phyloP scores from a whole-genome alignment of 1,140 invertebrate species.

The Trigoniulus corallinus region DNA sequence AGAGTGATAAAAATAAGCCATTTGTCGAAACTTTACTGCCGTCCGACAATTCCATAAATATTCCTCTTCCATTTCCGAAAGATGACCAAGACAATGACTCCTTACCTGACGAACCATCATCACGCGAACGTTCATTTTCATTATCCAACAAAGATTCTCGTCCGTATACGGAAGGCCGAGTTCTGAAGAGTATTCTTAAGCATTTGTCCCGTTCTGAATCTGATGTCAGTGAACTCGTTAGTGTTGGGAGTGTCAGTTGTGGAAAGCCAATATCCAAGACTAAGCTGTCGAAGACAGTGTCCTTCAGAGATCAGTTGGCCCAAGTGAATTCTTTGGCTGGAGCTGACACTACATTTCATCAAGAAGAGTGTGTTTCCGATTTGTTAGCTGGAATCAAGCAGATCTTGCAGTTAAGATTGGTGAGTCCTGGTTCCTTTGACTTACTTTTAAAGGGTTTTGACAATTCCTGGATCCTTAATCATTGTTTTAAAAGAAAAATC shows the following conservation, averaged over 20 bases:
- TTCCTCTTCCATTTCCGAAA: too few species aligned
- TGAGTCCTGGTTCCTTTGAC: slow-evolving; percentile 9
- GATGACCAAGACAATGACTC: too few species aligned
- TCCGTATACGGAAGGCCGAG: too few species aligned
- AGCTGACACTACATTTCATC: slow-evolving; percentile 28
- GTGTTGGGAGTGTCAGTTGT: slow-evolving; percentile 16
- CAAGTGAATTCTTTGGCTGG: background rate
- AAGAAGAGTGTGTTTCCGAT: slow-evolving; percentile 14
- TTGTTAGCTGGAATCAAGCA: slow-evolving; percentile 12
- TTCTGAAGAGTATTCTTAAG: slow-evolving; percentile 67
- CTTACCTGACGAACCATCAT: too few species aligned
- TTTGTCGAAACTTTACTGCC: too few species aligned
- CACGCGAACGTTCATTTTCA: too few species aligned
- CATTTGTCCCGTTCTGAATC: slow-evolving; percentile 38
- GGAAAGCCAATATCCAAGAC: slow-evolving; percentile 14
- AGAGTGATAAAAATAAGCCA: too few species aligned
- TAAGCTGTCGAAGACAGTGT: slow-evolving; percentile 61
- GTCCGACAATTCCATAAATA: too few species aligned
- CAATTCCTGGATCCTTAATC: too few species aligned
- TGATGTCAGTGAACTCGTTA: slow-evolving; percentile 1
- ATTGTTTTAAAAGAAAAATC: too few species aligned
- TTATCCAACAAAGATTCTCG: too few species aligned
- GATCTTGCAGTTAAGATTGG: slow-evolving; percentile 13
- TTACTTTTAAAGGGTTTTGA: slow-evolving; percentile 3
- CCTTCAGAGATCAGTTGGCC: slow-evolving; percentile 45